Evolutionary conservation across 2,888 invertebrate species (phyloP), one percentile per base, ranked within the genome.

Genomic region (Polydrusus cervinus): DNA sequence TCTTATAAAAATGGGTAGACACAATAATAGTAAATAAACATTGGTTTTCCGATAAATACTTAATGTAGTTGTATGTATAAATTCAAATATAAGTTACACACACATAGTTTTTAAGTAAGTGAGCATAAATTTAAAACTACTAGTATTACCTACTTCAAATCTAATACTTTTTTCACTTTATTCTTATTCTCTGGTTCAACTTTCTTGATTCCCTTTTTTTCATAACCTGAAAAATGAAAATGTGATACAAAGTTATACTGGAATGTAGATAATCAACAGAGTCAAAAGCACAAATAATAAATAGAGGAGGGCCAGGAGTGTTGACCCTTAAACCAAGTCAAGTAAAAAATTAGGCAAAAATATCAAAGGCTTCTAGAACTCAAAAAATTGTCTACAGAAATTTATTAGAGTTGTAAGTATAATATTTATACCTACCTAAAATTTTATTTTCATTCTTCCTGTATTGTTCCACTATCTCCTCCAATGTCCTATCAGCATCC

Each of bases 401-500:
- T n/a, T n/a, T n/a, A n/a, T n/a, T n/a, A n/a, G n/a, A n/a, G n/a
- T n/a, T n/a, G n/a, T n/a, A n/a, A n/a, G 25, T 25, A 25, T 25
- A 25, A 25, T 34, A 34, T n/a, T n/a, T n/a, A n/a, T n/a, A n/a
- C 1, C 5, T 34, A 81, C 86, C 86, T 68, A 90, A 85, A 71
- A 90, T 89, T 79, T 86, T 88, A 20, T 84, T 88, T 83, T 93
- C 92, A 79, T 91, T 91, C 64, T 88, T 88, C 82, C 90, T 90
- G 81, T 93, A 93, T 79, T 93, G 92, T 67, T 90, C 89, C 13
- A 89, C 88, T 82, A 93, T 92, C 80, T 91, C 89, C 5, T 92
- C 90, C 40, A 93, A 85, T 82, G 92, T 91, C 78, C 91, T 86
- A 84, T 93, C 90, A 16, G 91, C 93, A 85, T 93, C 91, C 77